Evolutionary conservation across 2,113 vertebrate species (phyloP).

Genomic region (Epinephelus moara): DNA sequence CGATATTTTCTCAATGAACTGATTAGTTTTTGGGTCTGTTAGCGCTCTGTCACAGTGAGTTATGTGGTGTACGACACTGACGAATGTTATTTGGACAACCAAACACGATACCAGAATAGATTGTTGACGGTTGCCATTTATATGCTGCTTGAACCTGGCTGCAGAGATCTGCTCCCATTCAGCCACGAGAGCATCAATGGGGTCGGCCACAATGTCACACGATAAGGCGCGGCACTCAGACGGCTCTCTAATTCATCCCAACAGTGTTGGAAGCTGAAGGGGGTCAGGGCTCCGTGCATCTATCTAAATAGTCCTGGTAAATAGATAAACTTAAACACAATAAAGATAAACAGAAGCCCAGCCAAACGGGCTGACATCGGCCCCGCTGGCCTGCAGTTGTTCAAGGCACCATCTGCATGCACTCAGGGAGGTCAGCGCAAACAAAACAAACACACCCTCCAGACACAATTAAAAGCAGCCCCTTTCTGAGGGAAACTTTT

Average conservation of each 20-base stretch:
- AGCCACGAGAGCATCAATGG: not conserved
- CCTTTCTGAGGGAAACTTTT: conserved; percentile 51
- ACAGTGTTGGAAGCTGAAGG: not conserved
- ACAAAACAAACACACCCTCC: conserved; percentile 64
- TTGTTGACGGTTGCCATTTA: not conserved
- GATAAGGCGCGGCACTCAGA: not conserved
- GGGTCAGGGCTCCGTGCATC: conserved; percentile 7
- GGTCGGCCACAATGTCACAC: not conserved
- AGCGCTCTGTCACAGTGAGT: too few relatives aligned
- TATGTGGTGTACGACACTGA: not conserved
- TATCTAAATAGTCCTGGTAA: conserved; percentile 23
- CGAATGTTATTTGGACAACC: not conserved
- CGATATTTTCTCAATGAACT: too few relatives aligned
- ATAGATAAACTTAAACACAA: conserved; percentile 19
- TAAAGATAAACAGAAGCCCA: not conserved
- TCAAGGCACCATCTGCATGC: conserved; percentile 59
- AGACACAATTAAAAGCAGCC: conserved; percentile 72
- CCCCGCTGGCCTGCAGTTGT: conserved; percentile 17
- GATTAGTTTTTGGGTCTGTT: too few relatives aligned
- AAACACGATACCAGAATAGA: not conserved
- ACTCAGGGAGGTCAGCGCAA: conserved; percentile 52
- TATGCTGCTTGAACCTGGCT: not conserved
- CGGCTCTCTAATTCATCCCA: not conserved
- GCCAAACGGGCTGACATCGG: conserved; percentile 18
- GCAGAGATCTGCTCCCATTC: conserved; percentile 7